These are phyloP conservation scores for Macrostomum cliftonense DNA, from an alignment of 2,888 invertebrate genomes.

Conservation along the genomic window DNA sequence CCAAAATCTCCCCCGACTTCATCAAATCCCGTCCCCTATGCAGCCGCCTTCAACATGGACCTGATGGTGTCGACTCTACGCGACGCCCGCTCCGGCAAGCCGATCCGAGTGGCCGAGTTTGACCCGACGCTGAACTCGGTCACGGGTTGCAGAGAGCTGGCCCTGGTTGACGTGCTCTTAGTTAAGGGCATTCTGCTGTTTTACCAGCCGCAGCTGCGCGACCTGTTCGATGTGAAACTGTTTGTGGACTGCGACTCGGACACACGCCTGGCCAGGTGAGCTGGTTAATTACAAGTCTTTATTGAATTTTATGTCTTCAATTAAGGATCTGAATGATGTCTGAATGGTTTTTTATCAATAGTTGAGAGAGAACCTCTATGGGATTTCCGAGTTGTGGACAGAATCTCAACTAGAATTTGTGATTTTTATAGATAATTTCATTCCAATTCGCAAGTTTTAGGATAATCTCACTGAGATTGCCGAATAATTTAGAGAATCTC, in stretches of 20 bases:
- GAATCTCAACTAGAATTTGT: no score
- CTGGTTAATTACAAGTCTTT: constrained; percentile 33
- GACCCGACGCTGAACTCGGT: constrained; percentile 48
- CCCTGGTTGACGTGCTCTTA: constrained; percentile 68
- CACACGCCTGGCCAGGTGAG: constrained; percentile 78
- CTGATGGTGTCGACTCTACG: constrained; percentile 59
- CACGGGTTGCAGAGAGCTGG: no score
- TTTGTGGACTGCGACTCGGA: constrained; percentile 98
- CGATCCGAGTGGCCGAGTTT: constrained; percentile 74
- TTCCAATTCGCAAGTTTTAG: no score
- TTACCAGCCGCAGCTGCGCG: constrained; percentile 79
- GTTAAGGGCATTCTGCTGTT: constrained; percentile 95
- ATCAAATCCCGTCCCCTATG: constrained; percentile 14
- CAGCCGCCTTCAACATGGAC: constrained; percentile 76
- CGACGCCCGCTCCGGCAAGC: constrained; percentile 63
- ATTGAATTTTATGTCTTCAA: no score
- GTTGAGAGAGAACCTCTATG: no score
- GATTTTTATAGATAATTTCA: no score
- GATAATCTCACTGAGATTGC: no score
- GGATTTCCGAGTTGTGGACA: no score
- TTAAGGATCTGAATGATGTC: no score
- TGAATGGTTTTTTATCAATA: no score
- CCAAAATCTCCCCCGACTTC: constrained; percentile 2
- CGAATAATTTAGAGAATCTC: no score
- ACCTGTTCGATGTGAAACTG: constrained; percentile 91